These are phyloP conservation scores for Strix aluco DNA, from an alignment of 2,113 vertebrate genomes.

Conservation along the genomic window DNA sequence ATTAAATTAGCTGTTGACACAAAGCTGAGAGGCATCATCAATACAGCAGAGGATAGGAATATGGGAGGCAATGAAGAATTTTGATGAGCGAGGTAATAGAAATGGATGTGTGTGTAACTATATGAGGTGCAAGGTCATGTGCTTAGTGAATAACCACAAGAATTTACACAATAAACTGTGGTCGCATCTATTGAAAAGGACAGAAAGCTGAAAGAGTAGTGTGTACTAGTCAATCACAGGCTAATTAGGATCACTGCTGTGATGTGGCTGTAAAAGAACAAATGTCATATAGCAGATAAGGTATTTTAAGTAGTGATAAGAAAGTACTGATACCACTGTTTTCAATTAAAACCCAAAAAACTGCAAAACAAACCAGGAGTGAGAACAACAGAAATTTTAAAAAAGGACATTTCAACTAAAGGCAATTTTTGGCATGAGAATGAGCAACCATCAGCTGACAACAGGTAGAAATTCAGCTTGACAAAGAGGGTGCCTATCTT, in stretches of 20 bases:
- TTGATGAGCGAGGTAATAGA: background rate
- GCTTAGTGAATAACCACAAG: background rate
- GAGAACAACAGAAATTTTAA: background rate
- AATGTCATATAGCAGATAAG: background rate
- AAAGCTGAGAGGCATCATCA: conserved; percentile 13
- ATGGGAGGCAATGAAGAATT: background rate
- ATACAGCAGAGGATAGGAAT: background rate
- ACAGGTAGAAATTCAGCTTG: background rate
- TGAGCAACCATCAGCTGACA: background rate
- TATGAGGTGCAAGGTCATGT: background rate
- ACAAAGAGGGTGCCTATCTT: background rate
- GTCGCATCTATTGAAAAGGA: background rate
- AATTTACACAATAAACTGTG: background rate
- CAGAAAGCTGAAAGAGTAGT: background rate
- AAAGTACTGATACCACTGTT: background rate
- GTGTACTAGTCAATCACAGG: background rate
- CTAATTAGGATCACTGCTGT: background rate
- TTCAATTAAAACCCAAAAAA: background rate
- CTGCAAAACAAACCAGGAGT: background rate
- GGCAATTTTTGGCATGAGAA: background rate
- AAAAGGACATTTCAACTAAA: background rate
- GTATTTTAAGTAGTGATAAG: background rate
- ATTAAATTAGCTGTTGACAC: conserved; percentile 44
- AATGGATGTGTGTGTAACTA: background rate
- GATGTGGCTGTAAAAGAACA: background rate